Conservation (phyloP, 1,140 invertebrate species). For the Drosophila suzukii region DNA sequence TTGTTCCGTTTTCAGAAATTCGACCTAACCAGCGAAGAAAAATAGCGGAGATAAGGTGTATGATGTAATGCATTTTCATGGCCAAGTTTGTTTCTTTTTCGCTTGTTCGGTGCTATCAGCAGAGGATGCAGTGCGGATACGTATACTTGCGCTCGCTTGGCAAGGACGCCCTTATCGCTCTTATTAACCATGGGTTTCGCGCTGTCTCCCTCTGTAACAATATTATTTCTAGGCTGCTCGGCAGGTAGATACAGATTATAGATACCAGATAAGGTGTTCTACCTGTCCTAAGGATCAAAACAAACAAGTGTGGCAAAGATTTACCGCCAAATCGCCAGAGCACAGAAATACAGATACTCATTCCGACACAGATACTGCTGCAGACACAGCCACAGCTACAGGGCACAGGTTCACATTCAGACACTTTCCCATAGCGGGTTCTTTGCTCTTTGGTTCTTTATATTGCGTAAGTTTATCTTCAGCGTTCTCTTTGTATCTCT, state of each 20-base stretch:
- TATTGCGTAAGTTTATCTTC: slow-evolving; percentile 78
- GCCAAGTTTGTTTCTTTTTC: slow-evolving; percentile 24
- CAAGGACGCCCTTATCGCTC: slow-evolving; percentile 39
- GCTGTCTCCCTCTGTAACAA: slow-evolving; percentile 31
- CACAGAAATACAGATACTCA: slow-evolving; percentile 11
- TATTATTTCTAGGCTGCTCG: slow-evolving; percentile 69
- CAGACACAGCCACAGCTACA: slow-evolving; percentile 2
- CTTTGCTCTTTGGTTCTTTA: slow-evolving; percentile 48
- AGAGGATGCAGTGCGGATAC: slow-evolving; percentile 11
- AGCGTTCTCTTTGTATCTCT: slow-evolving; percentile 27
- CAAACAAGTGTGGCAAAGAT: slow-evolving; percentile 57
- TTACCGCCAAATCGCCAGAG: slow-evolving; percentile 46
- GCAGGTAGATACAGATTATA: slow-evolving; percentile 46
- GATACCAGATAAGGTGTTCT: slow-evolving; percentile 27
- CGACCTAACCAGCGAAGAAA: slow-evolving; percentile 5
- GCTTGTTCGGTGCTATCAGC: slow-evolving; percentile 12
- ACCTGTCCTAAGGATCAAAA: slow-evolving; percentile 54
- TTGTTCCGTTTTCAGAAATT: slow-evolving; percentile 17
- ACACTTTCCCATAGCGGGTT: slow-evolving; percentile 12
- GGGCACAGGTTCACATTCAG: slow-evolving; percentile 3
- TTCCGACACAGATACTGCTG: slow-evolving; percentile 14
- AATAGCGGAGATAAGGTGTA: background rate
- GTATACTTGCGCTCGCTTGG: slow-evolving; percentile 23
- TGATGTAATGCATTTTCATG: slow-evolving; percentile 33
- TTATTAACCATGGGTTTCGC: background rate